A percentile compares a stretch with the other conserved stretches of the same genome.
Evolutionary conservation across 2,888 invertebrate genomes (phyloP).

Genomic region (Macaria liturata): DNA sequence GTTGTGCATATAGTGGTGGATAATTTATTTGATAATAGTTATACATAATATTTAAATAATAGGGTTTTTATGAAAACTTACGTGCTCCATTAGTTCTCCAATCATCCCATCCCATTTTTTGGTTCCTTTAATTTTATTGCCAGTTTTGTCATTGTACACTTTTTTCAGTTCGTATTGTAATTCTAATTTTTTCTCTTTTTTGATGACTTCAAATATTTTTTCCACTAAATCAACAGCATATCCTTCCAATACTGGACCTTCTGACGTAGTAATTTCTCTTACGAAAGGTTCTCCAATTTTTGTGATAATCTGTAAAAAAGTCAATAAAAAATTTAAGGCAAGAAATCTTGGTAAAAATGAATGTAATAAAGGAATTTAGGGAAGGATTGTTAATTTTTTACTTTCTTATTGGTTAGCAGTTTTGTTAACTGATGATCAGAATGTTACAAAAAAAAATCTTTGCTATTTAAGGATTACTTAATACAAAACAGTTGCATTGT

Average conservation of each 20-base stretch:
- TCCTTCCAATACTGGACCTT: constrained; percentile 85
- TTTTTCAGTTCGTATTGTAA: constrained; percentile 86
- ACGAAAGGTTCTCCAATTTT: constrained; percentile 61
- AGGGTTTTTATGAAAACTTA: constrained; percentile 51
- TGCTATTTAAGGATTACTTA: too few species aligned
- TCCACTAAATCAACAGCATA: constrained; percentile 94
- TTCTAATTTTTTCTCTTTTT: constrained; percentile 52
- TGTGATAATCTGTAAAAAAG: constrained; percentile 84
- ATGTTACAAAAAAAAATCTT: too few species aligned
- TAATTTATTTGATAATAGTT: too few species aligned
- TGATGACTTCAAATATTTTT: constrained; percentile 83
- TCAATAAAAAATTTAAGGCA: neutral
- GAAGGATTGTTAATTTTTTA: too few species aligned
- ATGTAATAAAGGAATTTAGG: too few species aligned
- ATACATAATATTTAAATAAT: too few species aligned
- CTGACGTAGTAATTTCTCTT: constrained; percentile 43
- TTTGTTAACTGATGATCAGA: too few species aligned
- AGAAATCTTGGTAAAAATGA: too few species aligned
- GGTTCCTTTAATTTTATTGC: constrained; percentile 85
- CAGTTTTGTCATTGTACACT: constrained; percentile 85
- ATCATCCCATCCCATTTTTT: constrained; percentile 92
- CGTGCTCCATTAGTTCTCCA: constrained; percentile 88
- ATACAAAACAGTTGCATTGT: too few species aligned
- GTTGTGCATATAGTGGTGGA: too few species aligned
- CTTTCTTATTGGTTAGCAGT: too few species aligned